Percentiles rank a stretch among this genome's conserved stretches.
Evolutionary conservation across 2,113 vertebrate genomes (phyloP).

Genomic region (Prunella fulvescens): DNA sequence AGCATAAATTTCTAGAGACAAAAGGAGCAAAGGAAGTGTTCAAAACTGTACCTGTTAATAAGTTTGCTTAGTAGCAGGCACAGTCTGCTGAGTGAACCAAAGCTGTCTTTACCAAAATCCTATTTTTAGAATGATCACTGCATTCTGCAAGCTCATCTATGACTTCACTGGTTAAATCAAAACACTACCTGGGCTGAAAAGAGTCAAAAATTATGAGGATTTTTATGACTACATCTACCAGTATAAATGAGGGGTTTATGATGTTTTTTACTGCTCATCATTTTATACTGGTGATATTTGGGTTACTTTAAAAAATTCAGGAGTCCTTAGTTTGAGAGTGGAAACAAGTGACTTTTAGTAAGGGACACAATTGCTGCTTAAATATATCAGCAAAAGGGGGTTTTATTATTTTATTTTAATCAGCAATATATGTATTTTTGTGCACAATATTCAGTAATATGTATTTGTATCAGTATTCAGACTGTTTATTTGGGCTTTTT

Average conservation of each 20-base stretch:
- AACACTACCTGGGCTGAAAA: background rate
- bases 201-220: background rate
- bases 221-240: background rate
- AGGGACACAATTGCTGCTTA: background rate
- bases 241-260: background rate
- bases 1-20: background rate
- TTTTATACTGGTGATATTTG: background rate
- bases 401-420: background rate
- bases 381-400: rapidly evolving
- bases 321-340: background rate
- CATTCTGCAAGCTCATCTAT: background rate
- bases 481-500: background rate
- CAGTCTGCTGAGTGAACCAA: constrained; percentile 1
- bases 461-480: background rate
- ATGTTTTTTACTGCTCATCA: background rate
- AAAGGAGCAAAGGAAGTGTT: background rate
- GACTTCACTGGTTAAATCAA: background rate
- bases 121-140: constrained; percentile 27
- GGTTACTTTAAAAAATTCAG: background rate
- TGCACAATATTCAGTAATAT: background rate
- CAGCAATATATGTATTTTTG: rapidly evolving
- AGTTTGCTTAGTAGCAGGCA: background rate
- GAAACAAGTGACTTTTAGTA: background rate
- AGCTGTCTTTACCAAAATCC: background rate
- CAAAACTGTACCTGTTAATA: background rate